Base-by-base conservation (phyloP, 2,888 invertebrate genomes). In the Pseudolycoriella hygida region DNA sequence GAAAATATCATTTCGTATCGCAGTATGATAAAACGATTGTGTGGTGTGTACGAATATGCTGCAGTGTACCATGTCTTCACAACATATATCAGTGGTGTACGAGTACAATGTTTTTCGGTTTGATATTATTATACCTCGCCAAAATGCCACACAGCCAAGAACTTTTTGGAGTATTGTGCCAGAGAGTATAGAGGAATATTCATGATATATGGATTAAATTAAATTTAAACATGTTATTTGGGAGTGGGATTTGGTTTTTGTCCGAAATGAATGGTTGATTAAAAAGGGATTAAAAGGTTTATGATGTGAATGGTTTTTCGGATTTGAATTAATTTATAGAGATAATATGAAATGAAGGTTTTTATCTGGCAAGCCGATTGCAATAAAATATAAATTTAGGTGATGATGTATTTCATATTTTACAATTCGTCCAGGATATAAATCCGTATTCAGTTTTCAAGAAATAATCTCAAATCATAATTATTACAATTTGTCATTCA, bases 291-390 rank as follows among this genome's bases (percentile, higher is more conserved):
- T 41, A 41, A 25, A 41, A 14, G 41, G 19, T 41, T 41, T 12
- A 41, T 41, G 19, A 41, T 41, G 25, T n/a, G 41, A 15, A 8
- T 34, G 34, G 34, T 41, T 19, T 41, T 41, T 25, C 17, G 41
- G 41, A 41, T 41, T 41, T 41, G 15, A 41, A 41, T 19, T 41
- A 41, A 41, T 41, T 41, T 41, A 34, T 34, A 34, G 15, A 14
- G 34, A 34, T 34, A 34, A 34, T 15, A 25, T 25, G 25, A 25
- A 25, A 25, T 25, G 25, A 25, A 25, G 38, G 38, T 38, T 38
- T 38, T 17, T 34, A 34, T 38, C 17, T 38, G 38, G 14, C 38
- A 38, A 38, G 15, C 14, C 14, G 14, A 17, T 38, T 38, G 14
- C 38, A 17, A 38, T 34, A 14, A 14, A 14, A 14, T 34, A 12